Percentiles rank a stretch among this genome's conserved stretches.
phyloP scores from a whole-genome alignment of 2,113 vertebrate genomes.

The Amblyornis subalaris region DNA sequence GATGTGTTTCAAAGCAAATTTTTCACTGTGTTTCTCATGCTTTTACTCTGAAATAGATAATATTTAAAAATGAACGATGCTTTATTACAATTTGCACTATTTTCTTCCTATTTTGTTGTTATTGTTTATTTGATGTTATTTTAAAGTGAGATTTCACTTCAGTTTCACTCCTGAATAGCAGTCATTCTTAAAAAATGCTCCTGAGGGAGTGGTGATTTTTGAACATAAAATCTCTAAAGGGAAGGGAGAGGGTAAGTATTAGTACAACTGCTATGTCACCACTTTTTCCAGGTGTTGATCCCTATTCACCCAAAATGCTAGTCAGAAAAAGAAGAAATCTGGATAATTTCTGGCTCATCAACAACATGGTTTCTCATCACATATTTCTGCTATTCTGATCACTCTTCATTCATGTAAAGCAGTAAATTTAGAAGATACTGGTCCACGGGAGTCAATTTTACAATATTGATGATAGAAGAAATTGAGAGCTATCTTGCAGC shows the following conservation, averaged over 20 bases:
- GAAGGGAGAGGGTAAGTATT: background rate
- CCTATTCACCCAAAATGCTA: background rate
- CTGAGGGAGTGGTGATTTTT: background rate
- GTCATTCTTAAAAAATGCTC: background rate
- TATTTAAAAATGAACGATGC: background rate
- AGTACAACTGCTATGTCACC: background rate
- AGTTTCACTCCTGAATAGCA: background rate
- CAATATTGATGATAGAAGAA: background rate
- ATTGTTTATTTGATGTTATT: background rate
- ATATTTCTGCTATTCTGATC: background rate
- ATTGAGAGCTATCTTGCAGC: background rate
- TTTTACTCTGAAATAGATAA: background rate
- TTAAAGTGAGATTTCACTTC: background rate
- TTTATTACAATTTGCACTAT: background rate
- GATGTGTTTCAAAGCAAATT: background rate
- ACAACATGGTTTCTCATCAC: background rate
- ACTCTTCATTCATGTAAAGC: background rate
- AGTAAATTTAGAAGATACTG: background rate
- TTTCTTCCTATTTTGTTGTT: background rate
- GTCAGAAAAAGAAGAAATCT: background rate
- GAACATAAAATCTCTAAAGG: background rate
- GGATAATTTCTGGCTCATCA: background rate
- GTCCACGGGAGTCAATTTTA: background rate
- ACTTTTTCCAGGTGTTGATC: background rate
- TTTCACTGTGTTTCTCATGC: background rate